Percentiles rank a stretch among this genome's conserved stretches.
These are phyloP conservation scores for Oxyteleia sp. DNA, from an alignment of 2,888 invertebrate genomes.

Conservation along the genomic window DNA sequence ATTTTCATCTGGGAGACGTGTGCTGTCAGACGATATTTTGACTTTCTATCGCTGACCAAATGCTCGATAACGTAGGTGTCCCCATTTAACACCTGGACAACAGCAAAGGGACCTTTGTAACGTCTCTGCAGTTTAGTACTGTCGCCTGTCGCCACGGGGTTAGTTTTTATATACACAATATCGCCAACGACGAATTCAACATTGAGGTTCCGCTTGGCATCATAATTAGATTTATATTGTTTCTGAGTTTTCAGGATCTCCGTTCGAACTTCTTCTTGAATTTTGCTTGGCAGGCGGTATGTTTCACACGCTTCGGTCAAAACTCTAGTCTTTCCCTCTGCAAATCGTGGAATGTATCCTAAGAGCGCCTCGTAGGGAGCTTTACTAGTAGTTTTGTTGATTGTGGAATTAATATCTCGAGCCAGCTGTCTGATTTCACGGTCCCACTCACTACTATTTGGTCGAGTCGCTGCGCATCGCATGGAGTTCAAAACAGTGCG, in stretches of 20 bases:
- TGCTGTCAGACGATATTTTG: neutral
- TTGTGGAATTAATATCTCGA: neutral
- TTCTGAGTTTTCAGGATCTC: too few species aligned
- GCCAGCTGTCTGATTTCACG: neutral
- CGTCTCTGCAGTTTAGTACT: too few species aligned
- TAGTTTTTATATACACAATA: too few species aligned
- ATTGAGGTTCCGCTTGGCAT: too few species aligned
- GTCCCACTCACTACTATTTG: neutral
- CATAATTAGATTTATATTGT: too few species aligned
- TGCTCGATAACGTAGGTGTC: too few species aligned
- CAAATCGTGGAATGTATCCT: neutral
- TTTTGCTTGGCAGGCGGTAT: neutral
- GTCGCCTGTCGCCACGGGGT: too few species aligned
- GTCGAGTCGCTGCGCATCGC: neutral
- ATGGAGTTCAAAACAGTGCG: neutral
- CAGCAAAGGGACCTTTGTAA: too few species aligned
- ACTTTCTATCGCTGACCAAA: too few species aligned
- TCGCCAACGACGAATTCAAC: too few species aligned
- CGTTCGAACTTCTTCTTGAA: neutral
- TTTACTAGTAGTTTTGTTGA: slow-evolving; percentile 25
- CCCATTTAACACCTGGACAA: too few species aligned
- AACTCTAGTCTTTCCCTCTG: neutral
- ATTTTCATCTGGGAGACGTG: neutral
- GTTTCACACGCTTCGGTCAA: neutral
- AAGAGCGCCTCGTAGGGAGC: neutral